Base-by-base conservation (phyloP, 2,797 vertebrate genomes). In the Pangasius krempfi region DNA sequence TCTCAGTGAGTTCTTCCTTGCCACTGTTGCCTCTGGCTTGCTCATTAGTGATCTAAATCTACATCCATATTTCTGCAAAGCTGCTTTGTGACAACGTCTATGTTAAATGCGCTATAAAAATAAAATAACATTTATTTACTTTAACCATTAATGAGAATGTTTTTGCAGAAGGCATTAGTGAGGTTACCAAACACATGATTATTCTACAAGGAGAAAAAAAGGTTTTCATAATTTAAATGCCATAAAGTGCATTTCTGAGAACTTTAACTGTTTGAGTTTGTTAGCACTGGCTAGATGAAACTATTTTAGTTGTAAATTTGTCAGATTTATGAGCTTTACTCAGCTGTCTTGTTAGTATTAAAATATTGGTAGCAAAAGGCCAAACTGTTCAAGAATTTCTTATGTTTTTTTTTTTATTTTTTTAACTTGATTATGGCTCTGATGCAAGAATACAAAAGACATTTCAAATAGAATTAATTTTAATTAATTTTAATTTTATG, bases 21-120 rank as follows among this genome's bases (percentile, higher is more conserved):
- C 9, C 30, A 20, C 78, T 20, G n/a, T 56, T 44, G 25, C 27
- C 44, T 52, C 82, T 68, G 62, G 82, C 62, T 68, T 84, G 62
- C 18, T 68, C 81, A 66, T 68, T 68, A 84, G 44, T 68, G 82
- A 68, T 52, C n/a, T 50, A 68, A 81, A 81, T 58, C 16, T 22
- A 20, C 14, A 22, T 30, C 44, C 27, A 84, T 60, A 40, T 81
- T 60, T 62, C 56, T 82, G 33, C 40, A 60, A 82, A 60, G 56
- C 22, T 62, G 54, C 30, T 80, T 80, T 33, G 7, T 80, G 54
- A 83, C 33, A 27, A 27, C 6, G 22, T 47, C 14, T 64, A 4
- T 83, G 5, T 18, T 62, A 84, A 68, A 33, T n/a, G 0, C 5
- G 5, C 12, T 40, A 82, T 16, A 40, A 2, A 82, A 62, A 27